Conservation (phyloP, 2,113 vertebrate species). For the Boleophthalmus pectinirostris region DNA sequence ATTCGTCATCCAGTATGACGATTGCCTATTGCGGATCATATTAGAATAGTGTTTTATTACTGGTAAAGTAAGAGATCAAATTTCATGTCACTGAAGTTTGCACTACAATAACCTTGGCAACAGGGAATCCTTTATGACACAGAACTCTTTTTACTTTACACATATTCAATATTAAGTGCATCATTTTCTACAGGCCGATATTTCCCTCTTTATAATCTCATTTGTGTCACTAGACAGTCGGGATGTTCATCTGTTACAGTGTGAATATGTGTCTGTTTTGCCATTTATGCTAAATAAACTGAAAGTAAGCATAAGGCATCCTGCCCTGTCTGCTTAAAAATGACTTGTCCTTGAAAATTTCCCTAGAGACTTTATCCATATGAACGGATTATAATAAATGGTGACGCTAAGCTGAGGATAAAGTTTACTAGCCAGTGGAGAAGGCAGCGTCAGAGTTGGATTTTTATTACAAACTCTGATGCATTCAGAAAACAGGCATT, state of each 20-base stretch:
- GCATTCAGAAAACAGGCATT: conserved; percentile 16
- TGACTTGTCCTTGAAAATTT: conserved; percentile 54
- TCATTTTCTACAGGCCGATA: neutral
- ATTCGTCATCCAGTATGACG: neutral
- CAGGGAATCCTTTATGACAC: neutral
- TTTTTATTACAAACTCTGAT: conserved; percentile 40
- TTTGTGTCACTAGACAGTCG: conserved; percentile 10
- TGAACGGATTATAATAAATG: conserved; percentile 60
- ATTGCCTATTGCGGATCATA: neutral
- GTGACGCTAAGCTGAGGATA: conserved; percentile 37
- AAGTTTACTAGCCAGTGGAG: conserved; percentile 28
- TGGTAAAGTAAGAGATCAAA: neutral
- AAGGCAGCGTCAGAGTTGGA: conserved; percentile 15
- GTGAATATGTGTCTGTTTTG: conserved; percentile 15
- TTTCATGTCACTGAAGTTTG: neutral
- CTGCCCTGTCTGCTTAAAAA: conserved; percentile 39
- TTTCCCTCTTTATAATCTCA: conserved; percentile 8
- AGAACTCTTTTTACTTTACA: neutral
- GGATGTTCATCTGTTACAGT: conserved; percentile 1
- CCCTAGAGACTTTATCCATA: conserved; percentile 32
- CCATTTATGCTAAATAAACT: conserved; percentile 48
- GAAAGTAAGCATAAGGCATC: conserved; percentile 39
- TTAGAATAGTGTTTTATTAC: neutral
- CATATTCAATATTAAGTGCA: neutral
- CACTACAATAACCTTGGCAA: neutral